These are phyloP conservation scores for Wiebesia pumilae DNA, from an alignment of 1,140 invertebrate genomes.

Conservation along the genomic window DNA sequence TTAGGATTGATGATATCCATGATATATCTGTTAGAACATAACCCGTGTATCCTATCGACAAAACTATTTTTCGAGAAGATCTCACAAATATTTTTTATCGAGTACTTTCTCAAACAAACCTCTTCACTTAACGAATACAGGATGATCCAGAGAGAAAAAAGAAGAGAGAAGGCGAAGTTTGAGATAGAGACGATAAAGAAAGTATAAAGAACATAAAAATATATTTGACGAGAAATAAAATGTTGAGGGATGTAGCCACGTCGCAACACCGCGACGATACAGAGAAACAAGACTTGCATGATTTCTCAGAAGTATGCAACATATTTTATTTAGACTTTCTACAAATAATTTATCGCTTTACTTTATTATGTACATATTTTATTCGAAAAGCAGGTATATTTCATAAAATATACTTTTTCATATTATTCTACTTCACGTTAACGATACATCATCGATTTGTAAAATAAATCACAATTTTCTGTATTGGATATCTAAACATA, in stretches of 20 bases:
- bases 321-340: neutral
- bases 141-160: neutral
- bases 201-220: neutral
- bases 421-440: no score
- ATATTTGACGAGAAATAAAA: neutral
- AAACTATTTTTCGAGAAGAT: slow-evolving; percentile 31
- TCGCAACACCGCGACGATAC: neutral
- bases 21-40: neutral
- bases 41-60: neutral
- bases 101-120: neutral
- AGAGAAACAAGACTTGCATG: neutral
- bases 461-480: no score
- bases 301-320: neutral
- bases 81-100: slow-evolving; percentile 24
- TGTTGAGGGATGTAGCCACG: no score
- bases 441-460: no score
- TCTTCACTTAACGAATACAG: neutral
- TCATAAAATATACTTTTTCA: no score
- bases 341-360: no score
- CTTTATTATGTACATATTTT: no score
- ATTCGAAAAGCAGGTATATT: no score
- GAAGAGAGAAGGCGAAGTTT: neutral
- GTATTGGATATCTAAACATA: neutral
- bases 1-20: no score
- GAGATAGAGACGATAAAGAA: neutral